Conservation (phyloP, 2,797 vertebrate genomes). For the Peromyscus attwateri region DNA sequence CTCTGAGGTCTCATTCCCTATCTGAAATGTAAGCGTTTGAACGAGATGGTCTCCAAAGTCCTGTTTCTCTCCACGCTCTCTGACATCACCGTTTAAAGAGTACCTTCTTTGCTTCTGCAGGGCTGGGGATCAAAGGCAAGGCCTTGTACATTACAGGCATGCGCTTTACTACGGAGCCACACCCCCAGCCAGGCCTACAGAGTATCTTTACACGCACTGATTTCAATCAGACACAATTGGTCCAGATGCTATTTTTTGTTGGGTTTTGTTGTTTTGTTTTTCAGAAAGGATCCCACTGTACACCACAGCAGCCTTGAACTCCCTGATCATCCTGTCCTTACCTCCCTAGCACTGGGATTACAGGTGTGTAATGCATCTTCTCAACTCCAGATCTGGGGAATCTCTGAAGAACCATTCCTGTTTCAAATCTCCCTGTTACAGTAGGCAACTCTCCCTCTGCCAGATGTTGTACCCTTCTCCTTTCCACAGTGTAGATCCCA, state of each 20-base stretch:
- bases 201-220: not conserved
- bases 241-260: not conserved
- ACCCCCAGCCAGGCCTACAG: too few species aligned
- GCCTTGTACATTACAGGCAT: not conserved
- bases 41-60: not conserved
- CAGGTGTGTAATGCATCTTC: not conserved
- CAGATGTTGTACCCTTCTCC: not conserved
- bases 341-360: not conserved
- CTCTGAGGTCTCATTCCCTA: not conserved
- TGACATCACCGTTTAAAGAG: not conserved
- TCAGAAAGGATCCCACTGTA: not conserved
- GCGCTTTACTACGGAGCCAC: not conserved
- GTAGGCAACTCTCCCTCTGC: not conserved
- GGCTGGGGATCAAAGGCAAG: not conserved
- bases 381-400: not conserved
- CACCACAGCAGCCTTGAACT: not conserved
- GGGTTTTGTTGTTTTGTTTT: not conserved
- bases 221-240: not conserved
- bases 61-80: not conserved
- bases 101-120: not conserved
- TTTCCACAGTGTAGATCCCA: not conserved
- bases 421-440: not conserved
- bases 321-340: not conserved
- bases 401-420: not conserved
- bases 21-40: not conserved